These are phyloP conservation scores for Acanthornis magna DNA, from an alignment of 2,797 vertebrate genomes.

Conservation along the genomic window DNA sequence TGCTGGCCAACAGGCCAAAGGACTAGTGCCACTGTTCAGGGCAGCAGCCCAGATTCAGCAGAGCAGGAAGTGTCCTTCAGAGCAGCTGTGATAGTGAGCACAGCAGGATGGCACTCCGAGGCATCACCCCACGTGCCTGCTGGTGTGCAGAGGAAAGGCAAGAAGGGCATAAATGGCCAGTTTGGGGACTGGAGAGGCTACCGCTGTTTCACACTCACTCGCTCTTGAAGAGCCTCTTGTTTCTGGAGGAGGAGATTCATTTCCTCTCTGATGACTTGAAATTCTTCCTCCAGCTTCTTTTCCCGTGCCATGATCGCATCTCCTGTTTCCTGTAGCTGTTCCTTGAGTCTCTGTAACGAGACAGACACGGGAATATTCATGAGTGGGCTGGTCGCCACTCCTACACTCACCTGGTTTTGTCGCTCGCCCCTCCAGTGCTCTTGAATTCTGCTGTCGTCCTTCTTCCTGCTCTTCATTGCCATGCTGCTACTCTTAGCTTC, in stretches of 20 bases:
- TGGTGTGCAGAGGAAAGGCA: background rate
- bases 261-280: background rate
- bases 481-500: too few species aligned
- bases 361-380: accelerated
- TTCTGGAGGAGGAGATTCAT: accelerated
- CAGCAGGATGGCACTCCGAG: background rate
- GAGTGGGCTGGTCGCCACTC: background rate
- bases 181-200: background rate
- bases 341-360: accelerated
- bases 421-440: accelerated
- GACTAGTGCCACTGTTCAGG: background rate
- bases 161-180: background rate
- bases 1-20: background rate
- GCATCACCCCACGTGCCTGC: background rate
- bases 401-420: background rate
- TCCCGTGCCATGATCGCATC: background rate
- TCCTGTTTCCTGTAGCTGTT: background rate
- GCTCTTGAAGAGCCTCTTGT: accelerated
- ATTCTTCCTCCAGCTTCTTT: background rate
- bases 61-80: background rate
- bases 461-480: background rate
- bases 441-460: background rate
- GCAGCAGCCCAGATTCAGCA: background rate
- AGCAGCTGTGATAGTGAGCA: background rate
- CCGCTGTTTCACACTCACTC: background rate